Base-by-base conservation (phyloP, 2,113 vertebrate species). In the Oreochromis spilurus region DNA sequence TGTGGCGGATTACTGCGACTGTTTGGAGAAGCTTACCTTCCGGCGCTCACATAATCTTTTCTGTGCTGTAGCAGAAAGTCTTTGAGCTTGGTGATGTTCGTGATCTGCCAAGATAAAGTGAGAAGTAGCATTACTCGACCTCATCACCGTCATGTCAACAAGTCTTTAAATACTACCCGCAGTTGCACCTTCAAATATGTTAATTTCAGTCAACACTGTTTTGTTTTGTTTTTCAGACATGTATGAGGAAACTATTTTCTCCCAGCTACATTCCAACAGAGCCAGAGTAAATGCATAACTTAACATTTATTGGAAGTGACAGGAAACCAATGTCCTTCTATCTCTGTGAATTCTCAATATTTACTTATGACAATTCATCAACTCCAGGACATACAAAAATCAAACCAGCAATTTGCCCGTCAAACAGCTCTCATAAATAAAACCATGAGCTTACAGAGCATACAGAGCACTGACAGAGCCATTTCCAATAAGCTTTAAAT, bases 21-120 rank as follows among this genome's bases (percentile, higher is more conserved):
- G 57, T 80, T 62, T 91, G 57, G 78, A 52, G 70, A 58, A 34
- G 50, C 95, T 94, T 95, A 99, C 98, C 98, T 98, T 85, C 97
- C 97, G 24, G 97, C 97, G 92, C 98, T 99, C 84, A 99, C 97
- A 65, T 99, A 99, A 93, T 99, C 98, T 89, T 99, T 99, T 93
- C 98, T 97, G 94, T 99, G 98, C 79, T 99, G 97, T 8, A 99
- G 96, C 85, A 99, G 97, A 93, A 99, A 99, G 90, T 99, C 99
- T 93, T 98, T 98, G 93, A 99, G 96, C 85, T 99, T 99, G 85
- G 97, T 98, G 93, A 99, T 99, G 95, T 99, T 98, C 7, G 97
- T 96, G 90, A 99, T 97, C 98, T 99, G 93, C 79, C 88, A 86
- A 92, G 84, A 94, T 45, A 90, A 85, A 94, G 50, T 58, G 83